Percentiles rank a stretch among this genome's conserved stretches.
Conservation (phyloP, 2,113 vertebrate genomes). For the Lepus timidus region DNA sequence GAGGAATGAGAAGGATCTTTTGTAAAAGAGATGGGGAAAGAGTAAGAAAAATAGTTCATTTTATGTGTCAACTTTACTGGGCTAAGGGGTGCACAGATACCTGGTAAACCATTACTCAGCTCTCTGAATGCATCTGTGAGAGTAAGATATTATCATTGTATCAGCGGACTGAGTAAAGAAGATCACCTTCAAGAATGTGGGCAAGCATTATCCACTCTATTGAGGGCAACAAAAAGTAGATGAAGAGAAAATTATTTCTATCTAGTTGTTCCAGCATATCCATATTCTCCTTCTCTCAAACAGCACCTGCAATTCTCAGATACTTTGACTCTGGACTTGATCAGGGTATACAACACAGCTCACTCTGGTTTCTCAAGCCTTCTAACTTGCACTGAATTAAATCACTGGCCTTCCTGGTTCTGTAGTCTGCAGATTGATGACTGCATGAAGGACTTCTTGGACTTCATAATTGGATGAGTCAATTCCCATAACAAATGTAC, state of each 20-base stretch:
- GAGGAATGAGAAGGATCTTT: neutral
- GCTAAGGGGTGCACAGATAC: neutral
- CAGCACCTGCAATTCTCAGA: neutral
- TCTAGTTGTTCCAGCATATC: neutral
- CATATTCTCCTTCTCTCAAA: neutral
- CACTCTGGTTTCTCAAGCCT: neutral
- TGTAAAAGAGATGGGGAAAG: neutral
- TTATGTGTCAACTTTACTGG: neutral
- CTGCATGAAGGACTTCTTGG: neutral
- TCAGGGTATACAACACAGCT: neutral
- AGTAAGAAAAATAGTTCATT: neutral
- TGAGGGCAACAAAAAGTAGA: neutral
- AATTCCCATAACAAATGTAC: neutral
- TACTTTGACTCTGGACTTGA: neutral
- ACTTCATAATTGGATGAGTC: neutral
- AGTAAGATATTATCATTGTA: neutral
- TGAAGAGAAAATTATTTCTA: neutral
- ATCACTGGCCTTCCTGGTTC: neutral
- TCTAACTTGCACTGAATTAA: neutral
- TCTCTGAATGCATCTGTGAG: neutral
- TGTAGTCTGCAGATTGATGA: neutral
- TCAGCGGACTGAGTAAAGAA: neutral
- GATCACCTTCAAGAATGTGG: neutral
- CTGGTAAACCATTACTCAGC: neutral
- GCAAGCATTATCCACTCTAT: fast-evolving